phyloP scores from a whole-genome alignment of 2,113 vertebrate species.

The Tympanuchus pallidicinctus region DNA sequence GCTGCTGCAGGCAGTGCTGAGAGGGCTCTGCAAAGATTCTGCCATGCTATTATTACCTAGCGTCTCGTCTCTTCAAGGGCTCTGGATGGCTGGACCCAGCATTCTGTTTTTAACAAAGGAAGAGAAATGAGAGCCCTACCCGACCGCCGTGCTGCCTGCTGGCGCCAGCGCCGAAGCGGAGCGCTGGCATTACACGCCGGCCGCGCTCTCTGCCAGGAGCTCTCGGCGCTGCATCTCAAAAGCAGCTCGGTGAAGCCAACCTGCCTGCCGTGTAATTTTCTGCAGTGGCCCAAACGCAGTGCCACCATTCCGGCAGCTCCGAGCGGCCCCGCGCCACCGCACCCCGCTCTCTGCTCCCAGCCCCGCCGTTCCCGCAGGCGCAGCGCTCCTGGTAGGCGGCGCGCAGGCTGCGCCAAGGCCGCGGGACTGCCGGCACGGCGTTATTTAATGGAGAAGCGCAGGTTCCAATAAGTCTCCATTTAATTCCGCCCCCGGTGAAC shows the following conservation, averaged over 20 bases:
- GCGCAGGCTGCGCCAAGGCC: too few species aligned
- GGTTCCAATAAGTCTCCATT: neutral
- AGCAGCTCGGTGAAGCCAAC: neutral
- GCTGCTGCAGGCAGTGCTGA: neutral
- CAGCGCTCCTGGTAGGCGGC: too few species aligned
- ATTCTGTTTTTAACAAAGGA: neutral
- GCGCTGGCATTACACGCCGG: rapidly evolving
- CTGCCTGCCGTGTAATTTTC: neutral
- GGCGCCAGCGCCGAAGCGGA: neutral
- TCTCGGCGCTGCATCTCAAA: neutral
- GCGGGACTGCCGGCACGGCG: too few species aligned
- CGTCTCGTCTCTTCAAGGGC: neutral
- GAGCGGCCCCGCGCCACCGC: neutral
- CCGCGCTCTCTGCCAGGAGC: neutral
- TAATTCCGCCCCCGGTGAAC: neutral
- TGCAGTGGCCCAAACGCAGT: neutral
- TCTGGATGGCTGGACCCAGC: neutral
- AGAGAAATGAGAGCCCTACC: neutral
- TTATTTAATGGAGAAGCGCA: neutral
- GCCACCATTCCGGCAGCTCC: rapidly evolving
- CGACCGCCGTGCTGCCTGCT: neutral
- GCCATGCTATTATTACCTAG: neutral
- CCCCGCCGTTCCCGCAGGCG: neutral
- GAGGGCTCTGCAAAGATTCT: neutral
- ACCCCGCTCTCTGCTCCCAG: neutral